Base-by-base conservation (phyloP, 2,797 vertebrate species). In the Mus minutoides region DNA sequence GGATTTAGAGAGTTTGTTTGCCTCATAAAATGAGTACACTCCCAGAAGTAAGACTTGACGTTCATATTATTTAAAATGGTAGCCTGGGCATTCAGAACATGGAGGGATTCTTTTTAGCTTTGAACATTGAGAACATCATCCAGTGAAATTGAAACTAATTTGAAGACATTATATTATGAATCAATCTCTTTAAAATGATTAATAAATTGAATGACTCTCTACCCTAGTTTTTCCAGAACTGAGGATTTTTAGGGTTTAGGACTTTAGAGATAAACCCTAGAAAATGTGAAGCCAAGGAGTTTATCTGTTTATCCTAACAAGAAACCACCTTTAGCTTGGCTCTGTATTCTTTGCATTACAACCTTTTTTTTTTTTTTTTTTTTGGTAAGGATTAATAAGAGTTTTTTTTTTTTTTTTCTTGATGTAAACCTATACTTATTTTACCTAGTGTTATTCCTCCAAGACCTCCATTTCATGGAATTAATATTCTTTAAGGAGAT, bases 401-500 rank as follows among this genome's bases (percentile, higher is more conserved):
- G 16, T 0, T 21, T 37, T 21, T 29, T 77, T 93, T 96, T 92
- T n/a, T 75, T 77, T 49, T 75, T 77, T 89, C 76, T 31, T 96
- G 93, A 88, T 77, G 64, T 85, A 49, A 75, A 86, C 79, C 67
- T 85, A 62, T 62, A 79, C 84, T 24, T 75, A 75, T 91, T 94
- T 94, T 91, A 91, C 64, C 93, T 94, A 6, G 31, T 90, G 77
- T 92, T 92, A 85, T 94, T 92, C 85, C 64, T 75, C 56, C 46
- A 92, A 96, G 91, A 94, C 88, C 87, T 94, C 86, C 77, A 34
- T 93, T 77, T 97, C 29, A 34, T 94, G 88, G 88, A 97, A 95
- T 96, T 97, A 96, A 97, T 97, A 78, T 92, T 97, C 82, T 96
- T 92, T 92, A 83, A 97, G 89, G 85, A 96, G 46, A 82, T 87